Conservation (phyloP, 1,140 invertebrate genomes). For the Drosophila tani region DNA sequence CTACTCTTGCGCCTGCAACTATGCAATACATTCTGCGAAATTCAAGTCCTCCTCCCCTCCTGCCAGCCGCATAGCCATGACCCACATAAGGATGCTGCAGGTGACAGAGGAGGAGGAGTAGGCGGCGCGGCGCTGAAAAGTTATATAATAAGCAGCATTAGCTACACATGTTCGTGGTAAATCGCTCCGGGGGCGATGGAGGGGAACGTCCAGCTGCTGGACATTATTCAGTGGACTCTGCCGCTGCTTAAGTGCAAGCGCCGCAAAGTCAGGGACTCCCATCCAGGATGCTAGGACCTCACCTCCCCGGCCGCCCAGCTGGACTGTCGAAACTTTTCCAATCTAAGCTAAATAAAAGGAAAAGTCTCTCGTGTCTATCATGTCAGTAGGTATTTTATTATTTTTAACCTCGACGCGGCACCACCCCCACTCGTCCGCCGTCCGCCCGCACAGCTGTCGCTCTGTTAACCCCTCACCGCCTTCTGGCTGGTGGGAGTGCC, state of each 20-base stretch:
- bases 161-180: conserved; percentile 65
- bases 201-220: conserved; percentile 13
- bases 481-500: conserved; percentile 17
- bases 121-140: conserved; percentile 6
- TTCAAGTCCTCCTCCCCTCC: conserved; percentile 50
- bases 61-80: conserved; percentile 53
- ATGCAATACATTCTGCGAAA: conserved; percentile 77
- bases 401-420: conserved; percentile 69
- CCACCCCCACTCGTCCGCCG: neutral
- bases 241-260: conserved; percentile 75
- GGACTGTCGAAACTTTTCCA: conserved; percentile 84
- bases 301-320: conserved; percentile 30
- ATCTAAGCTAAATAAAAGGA: conserved; percentile 84
- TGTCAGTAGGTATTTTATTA: conserved; percentile 84
- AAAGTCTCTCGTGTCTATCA: conserved; percentile 83
- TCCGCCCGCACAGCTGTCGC: conserved; percentile 41
- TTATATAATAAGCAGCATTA: conserved; percentile 80
- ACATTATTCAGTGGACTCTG: conserved; percentile 37
- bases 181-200: conserved; percentile 15
- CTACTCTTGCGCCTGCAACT: conserved; percentile 76
- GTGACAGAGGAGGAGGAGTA: neutral
- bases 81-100: conserved; percentile 46
- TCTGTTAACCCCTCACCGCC: conserved; percentile 57
- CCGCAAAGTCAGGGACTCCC: conserved; percentile 50
- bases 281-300: too few relatives aligned